Conservation (phyloP, 2,888 invertebrate species). For the Eurytoma californica region DNA sequence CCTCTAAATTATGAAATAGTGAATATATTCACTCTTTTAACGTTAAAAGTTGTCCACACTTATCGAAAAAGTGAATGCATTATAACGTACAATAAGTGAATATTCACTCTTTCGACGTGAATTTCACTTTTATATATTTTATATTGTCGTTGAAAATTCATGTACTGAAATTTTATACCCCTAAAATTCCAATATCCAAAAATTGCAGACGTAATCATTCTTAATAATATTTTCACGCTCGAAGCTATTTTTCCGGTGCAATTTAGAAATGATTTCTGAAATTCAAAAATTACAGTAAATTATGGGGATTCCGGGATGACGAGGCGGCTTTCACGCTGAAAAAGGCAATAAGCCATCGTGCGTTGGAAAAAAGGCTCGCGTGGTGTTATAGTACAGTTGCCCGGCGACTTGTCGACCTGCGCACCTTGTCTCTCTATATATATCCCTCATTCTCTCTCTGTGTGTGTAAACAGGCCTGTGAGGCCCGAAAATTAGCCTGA, state of each 20-base stretch:
- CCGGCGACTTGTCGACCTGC: slow-evolving; percentile 21
- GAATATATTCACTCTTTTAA: too few relatives aligned
- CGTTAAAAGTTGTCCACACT: too few relatives aligned
- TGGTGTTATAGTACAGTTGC: not conserved
- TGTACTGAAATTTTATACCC: too few relatives aligned
- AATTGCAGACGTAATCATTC: slow-evolving; percentile 39
- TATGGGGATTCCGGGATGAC: slow-evolving; percentile 13
- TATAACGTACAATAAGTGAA: too few relatives aligned
- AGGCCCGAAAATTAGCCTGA: slow-evolving; percentile 66
- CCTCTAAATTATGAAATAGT: too few relatives aligned
- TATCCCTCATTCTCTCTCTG: too few relatives aligned
- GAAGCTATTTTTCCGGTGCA: slow-evolving; percentile 9
- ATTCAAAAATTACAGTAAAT: slow-evolving; percentile 40
- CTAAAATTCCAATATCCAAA: not conserved
- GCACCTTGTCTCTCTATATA: not conserved
- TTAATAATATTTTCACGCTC: slow-evolving; percentile 28
- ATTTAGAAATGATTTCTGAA: slow-evolving; percentile 13
- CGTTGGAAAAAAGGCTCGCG: not conserved
- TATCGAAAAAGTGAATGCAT: too few relatives aligned
- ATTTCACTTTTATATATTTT: too few relatives aligned
- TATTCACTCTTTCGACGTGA: too few relatives aligned
- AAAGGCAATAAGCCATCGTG: not conserved
- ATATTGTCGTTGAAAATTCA: too few relatives aligned
- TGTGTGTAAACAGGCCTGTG: slow-evolving; percentile 61
- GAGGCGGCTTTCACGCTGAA: slow-evolving; percentile 14